Evolutionary conservation across 53 echinoderm and acorn worm species (phyloP), one percentile per base, ranked within the genome.

Genomic region (Pentamera pediparva): DNA sequence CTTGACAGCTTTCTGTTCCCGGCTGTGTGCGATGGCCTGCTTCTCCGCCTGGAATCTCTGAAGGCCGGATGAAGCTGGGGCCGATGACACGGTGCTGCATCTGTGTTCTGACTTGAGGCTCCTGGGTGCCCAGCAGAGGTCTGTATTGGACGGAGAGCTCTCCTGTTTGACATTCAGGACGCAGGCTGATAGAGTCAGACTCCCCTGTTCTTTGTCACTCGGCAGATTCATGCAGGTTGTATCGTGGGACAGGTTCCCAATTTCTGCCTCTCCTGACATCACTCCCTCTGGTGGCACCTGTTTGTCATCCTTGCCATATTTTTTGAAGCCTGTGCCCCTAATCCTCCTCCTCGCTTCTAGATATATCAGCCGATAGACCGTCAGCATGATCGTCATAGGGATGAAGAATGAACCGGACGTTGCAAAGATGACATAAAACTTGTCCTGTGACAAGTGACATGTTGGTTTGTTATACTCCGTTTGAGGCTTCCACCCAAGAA

Each of bases 351-450:
- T 85, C n/a, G 91, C 96, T 25, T 87, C 85, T 0, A 76, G 65
- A 36, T 76, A 96, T 29, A 91, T 96, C 4, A 83, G 76, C 26
- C 69, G 73, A 18, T 96, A 96, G 4, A 96, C 87, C 1, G 86
- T 59, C 62, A 96, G 75, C 87, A 96, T 91, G 24, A 96, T 91
- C 5, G 87, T 82, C 86, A 91, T 88, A 1, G 96, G 96, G 49
- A 96, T 96, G 76, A 87, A 96, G 25, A 91, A 96, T 3, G 96
- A 90, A 8, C 88, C 83, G 41, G 91, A 96, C 10, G 96, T 96
- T 2, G 96, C 91, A 41, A 96, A 83, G 21, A 96, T 74, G 5
- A 88, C 91, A 79, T 83, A 96, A 28, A 50, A 39, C 4, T 54
- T 76, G 35, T 91, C 71, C 38, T 91, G 88, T 25, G 77, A 84